Conservation (phyloP, 2,113 vertebrate genomes). For the Toxotes chatareus region DNA sequence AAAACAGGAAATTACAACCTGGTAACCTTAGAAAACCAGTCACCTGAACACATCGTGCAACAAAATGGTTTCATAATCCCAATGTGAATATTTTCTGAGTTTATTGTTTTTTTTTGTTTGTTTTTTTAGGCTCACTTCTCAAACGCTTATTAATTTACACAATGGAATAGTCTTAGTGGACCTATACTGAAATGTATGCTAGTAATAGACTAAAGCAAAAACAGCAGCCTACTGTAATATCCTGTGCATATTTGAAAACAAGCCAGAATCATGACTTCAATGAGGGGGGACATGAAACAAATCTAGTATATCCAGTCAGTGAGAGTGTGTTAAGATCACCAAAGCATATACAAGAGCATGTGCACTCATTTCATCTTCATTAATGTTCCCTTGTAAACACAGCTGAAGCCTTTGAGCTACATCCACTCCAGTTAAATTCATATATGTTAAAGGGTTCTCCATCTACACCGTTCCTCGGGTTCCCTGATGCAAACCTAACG, state of each 20-base stretch:
- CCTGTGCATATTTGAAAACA: conserved; percentile 7
- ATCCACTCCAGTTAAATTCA: conserved; percentile 24
- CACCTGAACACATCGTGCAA: conserved; percentile 11
- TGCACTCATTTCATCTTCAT: conserved; percentile 15
- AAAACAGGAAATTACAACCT: conserved; percentile 13
- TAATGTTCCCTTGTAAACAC: conserved; percentile 14
- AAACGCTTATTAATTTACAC: background rate
- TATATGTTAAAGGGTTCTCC: background rate
- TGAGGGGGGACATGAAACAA: background rate
- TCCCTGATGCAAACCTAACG: background rate
- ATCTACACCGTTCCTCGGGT: background rate
- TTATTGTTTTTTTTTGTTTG: background rate
- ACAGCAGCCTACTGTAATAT: background rate
- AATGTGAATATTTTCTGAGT: background rate
- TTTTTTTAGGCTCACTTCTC: background rate
- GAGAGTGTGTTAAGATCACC: background rate
- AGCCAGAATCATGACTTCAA: background rate
- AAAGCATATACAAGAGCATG: background rate
- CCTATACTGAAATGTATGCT: background rate
- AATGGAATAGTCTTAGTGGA: background rate
- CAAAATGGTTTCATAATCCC: background rate
- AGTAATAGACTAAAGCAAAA: background rate
- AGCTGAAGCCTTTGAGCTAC: conserved; percentile 31
- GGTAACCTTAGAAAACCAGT: background rate
- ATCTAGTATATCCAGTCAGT: background rate